These are phyloP conservation scores for Caenorhabditis wallacei DNA, from an alignment of 2,888 invertebrate species.

Conservation along the genomic window DNA sequence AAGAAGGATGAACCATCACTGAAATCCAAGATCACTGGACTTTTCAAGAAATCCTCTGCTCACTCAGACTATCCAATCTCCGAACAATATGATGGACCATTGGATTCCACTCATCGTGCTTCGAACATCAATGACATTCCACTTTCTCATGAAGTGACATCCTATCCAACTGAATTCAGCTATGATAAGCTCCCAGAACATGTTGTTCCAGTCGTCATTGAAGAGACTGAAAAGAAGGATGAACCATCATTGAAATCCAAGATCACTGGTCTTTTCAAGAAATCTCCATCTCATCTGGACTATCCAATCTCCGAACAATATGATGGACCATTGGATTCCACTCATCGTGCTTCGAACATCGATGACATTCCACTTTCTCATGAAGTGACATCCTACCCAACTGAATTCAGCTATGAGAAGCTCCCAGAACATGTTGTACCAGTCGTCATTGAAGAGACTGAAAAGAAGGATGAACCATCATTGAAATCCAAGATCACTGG, in stretches of 20 bases:
- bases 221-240: slow-evolving; percentile 40
- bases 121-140: slow-evolving; percentile 59
- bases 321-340: slow-evolving; percentile 51
- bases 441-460: slow-evolving; percentile 36
- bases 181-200: slow-evolving; percentile 45
- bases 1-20: slow-evolving; percentile 46
- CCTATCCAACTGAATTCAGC: slow-evolving; percentile 60
- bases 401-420: slow-evolving; percentile 48
- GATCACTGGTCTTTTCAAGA: slow-evolving; percentile 72
- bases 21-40: slow-evolving; percentile 48
- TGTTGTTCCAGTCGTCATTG: slow-evolving; percentile 30
- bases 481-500: slow-evolving; percentile 59
- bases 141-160: slow-evolving; percentile 49
- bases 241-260: slow-evolving; percentile 46
- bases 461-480: slow-evolving; percentile 31
- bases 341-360: slow-evolving; percentile 57
- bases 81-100: slow-evolving; percentile 41
- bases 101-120: slow-evolving; percentile 31
- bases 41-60: slow-evolving; percentile 52
- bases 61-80: slow-evolving; percentile 50
- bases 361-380: slow-evolving; percentile 66
- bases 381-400: slow-evolving; percentile 69
- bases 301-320: slow-evolving; percentile 65
- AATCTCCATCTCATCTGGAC: slow-evolving; percentile 65
- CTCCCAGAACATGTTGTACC: slow-evolving; percentile 40